A percentile compares a stretch with the other conserved stretches of the same genome.
phyloP scores from a whole-genome alignment of 1,140 invertebrate genomes.

The Dinothrombium tinctorium region DNA sequence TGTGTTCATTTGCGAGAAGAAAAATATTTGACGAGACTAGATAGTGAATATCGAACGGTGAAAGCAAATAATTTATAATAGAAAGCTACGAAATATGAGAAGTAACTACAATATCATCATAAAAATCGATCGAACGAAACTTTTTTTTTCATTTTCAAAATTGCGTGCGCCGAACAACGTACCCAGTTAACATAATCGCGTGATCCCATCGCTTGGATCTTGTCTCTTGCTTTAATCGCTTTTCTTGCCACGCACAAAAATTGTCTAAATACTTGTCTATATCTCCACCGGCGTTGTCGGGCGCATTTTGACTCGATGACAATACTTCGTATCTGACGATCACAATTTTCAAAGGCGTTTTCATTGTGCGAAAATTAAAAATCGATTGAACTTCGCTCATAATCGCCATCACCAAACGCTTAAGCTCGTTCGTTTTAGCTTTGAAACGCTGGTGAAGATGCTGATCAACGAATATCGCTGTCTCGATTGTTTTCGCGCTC shows the following conservation, averaged over 20 bases:
- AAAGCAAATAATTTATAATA: no score
- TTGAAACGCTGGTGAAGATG: conserved; percentile 12
- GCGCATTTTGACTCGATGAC: conserved; percentile 8
- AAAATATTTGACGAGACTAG: no score
- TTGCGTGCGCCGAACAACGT: no score
- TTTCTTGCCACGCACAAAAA: conserved; percentile 22
- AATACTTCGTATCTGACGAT: conserved; percentile 15
- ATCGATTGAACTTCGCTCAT: conserved; percentile 16
- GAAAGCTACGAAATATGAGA: no score
- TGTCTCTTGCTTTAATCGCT: conserved; percentile 8
- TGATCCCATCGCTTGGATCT: conserved; percentile 27
- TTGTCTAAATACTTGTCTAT: conserved; percentile 20
- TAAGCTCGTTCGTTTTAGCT: conserved; percentile 12
- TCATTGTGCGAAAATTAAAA: conserved; percentile 15
- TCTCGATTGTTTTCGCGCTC: conserved; percentile 19
- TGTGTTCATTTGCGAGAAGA: no score
- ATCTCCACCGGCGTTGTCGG: conserved; percentile 16
- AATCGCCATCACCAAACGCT: conserved; percentile 17
- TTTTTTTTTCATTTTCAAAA: no score
- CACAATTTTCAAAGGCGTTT: conserved; percentile 14
- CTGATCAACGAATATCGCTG: conserved; percentile 18
- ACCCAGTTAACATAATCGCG: conserved; percentile 27
- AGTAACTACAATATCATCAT: no score
- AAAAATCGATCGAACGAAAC: no score
- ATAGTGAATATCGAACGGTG: no score